Base-by-base conservation (phyloP, 1,140 invertebrate genomes). In the Gonioctena quinquepunctata region DNA sequence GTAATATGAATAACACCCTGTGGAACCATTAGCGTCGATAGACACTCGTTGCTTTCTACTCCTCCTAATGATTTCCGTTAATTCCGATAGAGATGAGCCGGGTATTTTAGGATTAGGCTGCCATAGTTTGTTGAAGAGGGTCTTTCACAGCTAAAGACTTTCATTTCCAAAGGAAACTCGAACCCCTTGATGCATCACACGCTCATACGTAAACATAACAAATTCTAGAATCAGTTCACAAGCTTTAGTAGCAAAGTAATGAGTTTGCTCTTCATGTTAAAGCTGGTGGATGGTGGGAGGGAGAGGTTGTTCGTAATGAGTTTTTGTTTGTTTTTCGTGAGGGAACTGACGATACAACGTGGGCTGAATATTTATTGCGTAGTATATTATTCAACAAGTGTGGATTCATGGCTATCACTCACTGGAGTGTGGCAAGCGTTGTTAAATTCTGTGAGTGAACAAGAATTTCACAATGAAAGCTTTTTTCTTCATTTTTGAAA, bases 141-240 rank as follows among this genome's bases (percentile, higher is more conserved):
- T 66, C 52, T 23, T 56, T 21, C 6, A 56, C n/a, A 21, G n/a
- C 21, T 16, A 23, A 27, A 60, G 57, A 27, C 21, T 22, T 50
- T 22, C 13, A 27, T 13, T 50, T 65, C 48, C 26, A 49, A 65
- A 65, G 48, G 48, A 50, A 65, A 65, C 22, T 22, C 48, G 23
- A 65, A 52, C 19, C 62, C 48, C 62, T 65, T 65, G 62, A 65
- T 65, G 62, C 62, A 65, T 65, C 62, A 23, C 33, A 64, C 62
- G 48, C 33, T 65, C 19, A 50, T 63, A 50, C 62, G 62, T 49
- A 52, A 50, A 65, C 62, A 65, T 27, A 65, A 62, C 60, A 33
- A 48, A 65, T 50, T 65, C 33, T 42, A 65, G 62, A 65, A 65
- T 28, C 61, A 48, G 48, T 48, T 65, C 26, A 19, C 33, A 50